phyloP scores from a whole-genome alignment of 2,888 invertebrate species.

The Torymus tubicola region DNA sequence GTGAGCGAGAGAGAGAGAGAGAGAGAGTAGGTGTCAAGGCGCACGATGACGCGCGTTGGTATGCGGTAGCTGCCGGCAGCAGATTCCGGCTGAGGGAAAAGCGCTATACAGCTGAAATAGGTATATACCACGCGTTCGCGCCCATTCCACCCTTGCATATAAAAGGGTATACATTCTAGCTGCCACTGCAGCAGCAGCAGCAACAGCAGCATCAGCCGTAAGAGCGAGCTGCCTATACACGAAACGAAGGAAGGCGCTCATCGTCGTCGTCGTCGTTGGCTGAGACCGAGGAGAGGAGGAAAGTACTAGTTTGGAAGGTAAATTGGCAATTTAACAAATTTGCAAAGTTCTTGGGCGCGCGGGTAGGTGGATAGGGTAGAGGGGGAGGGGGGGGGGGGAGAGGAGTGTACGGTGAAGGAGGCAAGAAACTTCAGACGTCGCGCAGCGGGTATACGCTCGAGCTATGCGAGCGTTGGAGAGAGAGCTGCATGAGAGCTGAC shows the following conservation, averaged over 20 bases:
- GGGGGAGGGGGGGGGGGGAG: no score
- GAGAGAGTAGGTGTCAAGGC: conserved; percentile 6
- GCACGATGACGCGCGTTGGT: conserved; percentile 6
- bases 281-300: conserved; percentile 24
- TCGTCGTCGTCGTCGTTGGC: no score
- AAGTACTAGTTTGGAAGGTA: conserved; percentile 72
- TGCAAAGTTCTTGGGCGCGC: conserved; percentile 69
- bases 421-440: conserved; percentile 66
- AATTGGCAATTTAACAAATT: conserved; percentile 76
- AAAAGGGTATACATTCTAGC: no score
- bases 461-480: conserved; percentile 49
- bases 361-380: no score
- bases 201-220: no score
- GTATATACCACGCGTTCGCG: no score
- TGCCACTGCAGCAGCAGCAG: no score
- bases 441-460: conserved; percentile 48
- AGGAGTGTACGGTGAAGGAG: no score
- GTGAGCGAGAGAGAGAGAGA: no score
- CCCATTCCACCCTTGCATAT: no score
- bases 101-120: no score
- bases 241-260: no score
- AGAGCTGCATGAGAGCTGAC: conserved; percentile 39
- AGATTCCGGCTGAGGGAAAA: neutral
- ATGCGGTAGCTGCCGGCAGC: neutral
- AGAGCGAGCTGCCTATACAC: neutral